Evolutionary conservation across 2,113 vertebrate genomes (phyloP).

Genomic region (Stercorarius parasiticus): DNA sequence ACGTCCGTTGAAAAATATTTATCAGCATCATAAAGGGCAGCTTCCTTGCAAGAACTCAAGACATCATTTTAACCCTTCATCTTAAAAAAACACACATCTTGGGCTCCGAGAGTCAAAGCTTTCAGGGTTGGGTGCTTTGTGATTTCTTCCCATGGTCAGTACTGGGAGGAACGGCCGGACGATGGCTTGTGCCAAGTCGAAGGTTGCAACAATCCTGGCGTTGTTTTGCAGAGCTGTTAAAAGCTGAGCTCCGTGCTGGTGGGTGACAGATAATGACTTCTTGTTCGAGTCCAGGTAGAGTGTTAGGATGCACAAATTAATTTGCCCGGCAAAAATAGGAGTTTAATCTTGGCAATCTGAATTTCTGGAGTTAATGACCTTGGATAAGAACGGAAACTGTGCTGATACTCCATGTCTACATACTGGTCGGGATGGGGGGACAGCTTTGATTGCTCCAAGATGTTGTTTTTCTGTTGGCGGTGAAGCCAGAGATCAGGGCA

Average conservation of each 20-base stretch:
- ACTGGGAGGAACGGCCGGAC: not conserved
- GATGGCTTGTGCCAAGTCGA: fast-evolving
- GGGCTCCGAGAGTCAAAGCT: not conserved
- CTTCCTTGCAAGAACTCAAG: not conserved
- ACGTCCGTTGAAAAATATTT: not conserved
- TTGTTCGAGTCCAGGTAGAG: not conserved
- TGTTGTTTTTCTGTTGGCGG: not conserved
- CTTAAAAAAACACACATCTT: not conserved
- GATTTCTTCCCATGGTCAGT: not conserved
- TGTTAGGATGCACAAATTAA: not conserved
- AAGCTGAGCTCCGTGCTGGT: not conserved
- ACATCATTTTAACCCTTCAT: not conserved
- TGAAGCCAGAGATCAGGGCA: not conserved
- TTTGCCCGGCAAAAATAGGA: not conserved
- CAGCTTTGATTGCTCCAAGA: not conserved
- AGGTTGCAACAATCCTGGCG: fast-evolving
- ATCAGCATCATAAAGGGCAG: not conserved
- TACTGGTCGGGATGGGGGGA: not conserved
- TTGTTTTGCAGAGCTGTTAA: not conserved
- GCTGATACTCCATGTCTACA: fast-evolving
- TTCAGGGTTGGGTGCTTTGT: not conserved
- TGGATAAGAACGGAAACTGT: not conserved
- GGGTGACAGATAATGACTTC: not conserved
- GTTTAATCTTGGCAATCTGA: not conserved
- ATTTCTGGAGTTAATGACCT: not conserved